Evolutionary conservation across 2,888 invertebrate species (phyloP).

Genomic region (Ceriagrion tenellum): DNA sequence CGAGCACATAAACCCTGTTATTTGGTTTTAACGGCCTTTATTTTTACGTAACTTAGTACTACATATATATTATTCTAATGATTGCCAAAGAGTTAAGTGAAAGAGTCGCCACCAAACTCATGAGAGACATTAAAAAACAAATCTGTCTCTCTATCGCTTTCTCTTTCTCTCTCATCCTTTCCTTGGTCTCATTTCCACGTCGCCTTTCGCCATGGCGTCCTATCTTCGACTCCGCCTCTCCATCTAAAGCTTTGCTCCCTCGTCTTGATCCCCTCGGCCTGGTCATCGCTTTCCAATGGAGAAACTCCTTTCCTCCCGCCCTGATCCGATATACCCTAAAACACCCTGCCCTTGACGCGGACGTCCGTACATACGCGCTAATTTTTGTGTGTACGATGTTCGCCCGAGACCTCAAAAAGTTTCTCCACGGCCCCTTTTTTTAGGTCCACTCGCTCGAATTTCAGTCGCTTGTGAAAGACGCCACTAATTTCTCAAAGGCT

Average conservation of each 20-base stretch:
- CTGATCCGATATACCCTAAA: not conserved
- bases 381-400: not conserved
- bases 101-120: too few species aligned
- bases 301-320: not conserved
- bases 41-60: too few species aligned
- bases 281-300: not conserved
- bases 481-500: slow-evolving; percentile 20
- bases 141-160: too few species aligned
- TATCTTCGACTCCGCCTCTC: not conserved
- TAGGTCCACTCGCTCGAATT: not conserved
- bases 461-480: not conserved
- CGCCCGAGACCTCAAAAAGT: not conserved
- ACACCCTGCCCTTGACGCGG: not conserved
- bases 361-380: not conserved
- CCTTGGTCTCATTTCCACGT: too few species aligned
- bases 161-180: too few species aligned
- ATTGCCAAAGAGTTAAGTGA: too few species aligned
- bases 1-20: too few species aligned
- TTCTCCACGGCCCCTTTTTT: not conserved
- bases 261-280: too few species aligned
- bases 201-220: too few species aligned
- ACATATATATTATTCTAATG: too few species aligned
- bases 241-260: not conserved
- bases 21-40: too few species aligned
- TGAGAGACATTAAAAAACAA: too few species aligned